phyloP scores from a whole-genome alignment of 1,140 invertebrate species.

The Drosophila murphyi region DNA sequence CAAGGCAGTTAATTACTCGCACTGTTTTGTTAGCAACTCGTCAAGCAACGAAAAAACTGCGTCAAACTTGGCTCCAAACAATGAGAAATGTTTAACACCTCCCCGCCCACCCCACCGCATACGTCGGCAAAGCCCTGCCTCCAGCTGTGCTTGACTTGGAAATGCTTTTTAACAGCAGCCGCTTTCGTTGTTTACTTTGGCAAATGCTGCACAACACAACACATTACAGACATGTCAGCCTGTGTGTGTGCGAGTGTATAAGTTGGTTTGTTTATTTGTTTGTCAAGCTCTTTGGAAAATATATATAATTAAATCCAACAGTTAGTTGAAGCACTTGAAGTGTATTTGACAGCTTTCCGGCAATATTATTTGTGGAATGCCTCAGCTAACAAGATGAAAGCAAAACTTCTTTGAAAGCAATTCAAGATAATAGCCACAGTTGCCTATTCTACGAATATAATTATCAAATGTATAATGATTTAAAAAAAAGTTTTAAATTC shows the following conservation, averaged over 20 bases:
- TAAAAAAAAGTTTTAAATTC: conserved; percentile 2
- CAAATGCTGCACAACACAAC: conserved; percentile 51
- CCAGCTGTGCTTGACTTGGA: conserved; percentile 53
- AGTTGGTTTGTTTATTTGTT: conserved; percentile 59
- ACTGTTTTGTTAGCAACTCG: conserved; percentile 52
- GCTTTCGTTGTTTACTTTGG: conserved; percentile 54
- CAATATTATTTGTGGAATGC: conserved; percentile 64
- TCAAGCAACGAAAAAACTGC: conserved; percentile 26
- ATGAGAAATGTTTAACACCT: conserved; percentile 30
- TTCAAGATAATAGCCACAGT: conserved; percentile 32
- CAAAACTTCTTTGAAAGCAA: conserved; percentile 27
- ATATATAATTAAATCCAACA: conserved; percentile 71
- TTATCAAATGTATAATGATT: conserved; percentile 7
- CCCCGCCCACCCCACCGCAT: not conserved
- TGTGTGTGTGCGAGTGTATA: conserved; percentile 5
- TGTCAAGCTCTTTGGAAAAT: conserved; percentile 39
- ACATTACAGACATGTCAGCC: conserved; percentile 2
- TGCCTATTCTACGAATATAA: conserved; percentile 1
- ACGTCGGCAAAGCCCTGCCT: conserved; percentile 1
- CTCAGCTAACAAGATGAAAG: conserved; percentile 8
- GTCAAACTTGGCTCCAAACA: conserved; percentile 55
- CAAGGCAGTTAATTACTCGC: conserved; percentile 76
- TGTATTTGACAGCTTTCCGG: conserved; percentile 51
- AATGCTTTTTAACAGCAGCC: conserved; percentile 65
- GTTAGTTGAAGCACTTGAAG: conserved; percentile 60